Evolutionary conservation across 2,888 invertebrate species (phyloP).

Genomic region (Entomobrya multifasciata): DNA sequence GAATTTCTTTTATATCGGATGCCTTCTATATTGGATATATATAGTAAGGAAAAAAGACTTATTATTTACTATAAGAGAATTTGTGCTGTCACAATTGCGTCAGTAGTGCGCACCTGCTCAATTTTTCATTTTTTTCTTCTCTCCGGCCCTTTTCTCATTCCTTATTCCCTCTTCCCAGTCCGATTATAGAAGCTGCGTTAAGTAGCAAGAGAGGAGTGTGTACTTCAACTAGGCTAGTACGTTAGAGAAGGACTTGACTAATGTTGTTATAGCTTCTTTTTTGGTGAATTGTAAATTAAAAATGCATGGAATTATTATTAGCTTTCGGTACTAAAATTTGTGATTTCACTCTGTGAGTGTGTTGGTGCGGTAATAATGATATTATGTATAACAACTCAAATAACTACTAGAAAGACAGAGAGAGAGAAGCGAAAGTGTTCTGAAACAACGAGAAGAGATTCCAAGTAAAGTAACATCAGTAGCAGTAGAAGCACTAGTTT

Average conservation of each 20-base stretch:
- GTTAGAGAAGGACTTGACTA: conserved; percentile 1
- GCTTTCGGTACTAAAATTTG: conserved; percentile 45
- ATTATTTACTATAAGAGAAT: conserved; percentile 55
- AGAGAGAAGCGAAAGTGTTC: conserved; percentile 15
- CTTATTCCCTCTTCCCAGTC: conserved; percentile 37
- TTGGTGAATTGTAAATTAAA: conserved; percentile 57
- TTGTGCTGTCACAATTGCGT: conserved; percentile 68
- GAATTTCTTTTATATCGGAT: conserved; percentile 56
- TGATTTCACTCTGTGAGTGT: conserved; percentile 32
- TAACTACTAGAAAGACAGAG: conserved; percentile 3
- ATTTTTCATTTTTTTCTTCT: conserved; percentile 69
- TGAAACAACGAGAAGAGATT: conserved; percentile 22
- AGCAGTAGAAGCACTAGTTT: background rate
- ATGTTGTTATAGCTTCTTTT: conserved; percentile 29
- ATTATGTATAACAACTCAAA: conserved; percentile 16
- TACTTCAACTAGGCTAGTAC: no score
- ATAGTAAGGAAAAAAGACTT: conserved; percentile 44
- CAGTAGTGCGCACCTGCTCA: conserved; percentile 72
- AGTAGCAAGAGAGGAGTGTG: background rate
- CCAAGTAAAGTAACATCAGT: background rate
- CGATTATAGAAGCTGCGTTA: background rate
- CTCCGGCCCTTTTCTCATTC: conserved; percentile 42
- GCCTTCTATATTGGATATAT: no score
- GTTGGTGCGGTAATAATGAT: conserved; percentile 50
- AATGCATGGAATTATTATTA: conserved; percentile 68